Conservation (phyloP, 1,140 invertebrate genomes). For the Micrasema longulum region DNA sequence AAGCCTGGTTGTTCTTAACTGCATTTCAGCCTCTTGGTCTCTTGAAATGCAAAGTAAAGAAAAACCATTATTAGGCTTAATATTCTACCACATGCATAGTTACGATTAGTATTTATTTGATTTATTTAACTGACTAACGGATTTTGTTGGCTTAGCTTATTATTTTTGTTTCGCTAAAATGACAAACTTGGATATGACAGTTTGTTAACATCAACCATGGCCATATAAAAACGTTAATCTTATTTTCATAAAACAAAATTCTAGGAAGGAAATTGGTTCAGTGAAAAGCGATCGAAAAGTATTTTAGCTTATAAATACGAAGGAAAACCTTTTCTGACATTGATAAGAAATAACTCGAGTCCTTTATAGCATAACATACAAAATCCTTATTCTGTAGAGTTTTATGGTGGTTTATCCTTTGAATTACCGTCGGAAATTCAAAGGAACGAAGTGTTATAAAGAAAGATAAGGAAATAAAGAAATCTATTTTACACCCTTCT, state of each 20-base stretch:
- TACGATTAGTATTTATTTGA: no score
- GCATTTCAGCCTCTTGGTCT: no score
- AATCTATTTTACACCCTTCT: no score
- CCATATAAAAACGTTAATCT: neutral
- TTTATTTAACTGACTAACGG: no score
- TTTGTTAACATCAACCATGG: no score
- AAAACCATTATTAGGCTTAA: no score
- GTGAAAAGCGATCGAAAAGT: slow-evolving; percentile 7
- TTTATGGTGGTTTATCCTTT: slow-evolving; percentile 14
- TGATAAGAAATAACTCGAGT: slow-evolving; percentile 10
- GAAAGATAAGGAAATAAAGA: slow-evolving; percentile 11
- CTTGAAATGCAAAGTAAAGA: no score
- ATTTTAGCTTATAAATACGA: slow-evolving; percentile 5
- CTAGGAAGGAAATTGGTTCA: neutral
- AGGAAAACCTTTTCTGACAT: slow-evolving; percentile 7
- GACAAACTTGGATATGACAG: no score
- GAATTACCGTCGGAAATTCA: slow-evolving; percentile 7
- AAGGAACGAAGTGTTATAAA: slow-evolving; percentile 7
- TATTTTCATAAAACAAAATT: neutral
- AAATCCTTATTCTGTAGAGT: slow-evolving; percentile 10
- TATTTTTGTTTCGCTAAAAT: no score
- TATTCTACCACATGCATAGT: no score
- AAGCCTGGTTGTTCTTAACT: no score
- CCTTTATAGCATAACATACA: neutral
- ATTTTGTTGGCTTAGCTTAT: no score